A percentile compares a stretch with the other conserved stretches of the same genome.
phyloP scores from a whole-genome alignment of 2,113 vertebrate genomes.

The Platanista minor region DNA sequence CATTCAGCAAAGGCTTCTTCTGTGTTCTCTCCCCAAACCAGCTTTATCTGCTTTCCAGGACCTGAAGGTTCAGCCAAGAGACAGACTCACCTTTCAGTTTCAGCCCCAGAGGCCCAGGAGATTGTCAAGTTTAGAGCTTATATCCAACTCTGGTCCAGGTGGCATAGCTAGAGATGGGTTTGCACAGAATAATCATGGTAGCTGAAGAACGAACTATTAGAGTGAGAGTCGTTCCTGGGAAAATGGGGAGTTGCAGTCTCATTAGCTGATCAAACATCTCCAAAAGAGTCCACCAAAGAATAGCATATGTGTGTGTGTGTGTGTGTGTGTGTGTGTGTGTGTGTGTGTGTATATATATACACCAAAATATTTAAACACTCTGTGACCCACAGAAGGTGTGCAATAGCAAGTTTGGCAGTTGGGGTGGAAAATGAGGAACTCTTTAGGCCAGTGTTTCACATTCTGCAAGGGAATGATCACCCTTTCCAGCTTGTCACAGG shows the following conservation, averaged over 20 bases:
- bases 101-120: not conserved
- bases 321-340: too few relatives aligned
- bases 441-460: not conserved
- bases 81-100: not conserved
- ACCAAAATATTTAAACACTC: not conserved
- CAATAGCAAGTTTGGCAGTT: not conserved
- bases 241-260: not conserved
- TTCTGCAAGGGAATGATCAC: not conserved
- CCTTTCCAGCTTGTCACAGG: not conserved
- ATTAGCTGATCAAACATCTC: not conserved
- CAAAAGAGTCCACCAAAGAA: not conserved
- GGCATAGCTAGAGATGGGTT: not conserved
- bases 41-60: not conserved
- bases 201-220: not conserved
- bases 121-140: not conserved
- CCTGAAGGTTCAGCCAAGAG: not conserved
- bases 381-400: not conserved
- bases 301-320: not conserved
- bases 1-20: not conserved
- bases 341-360: not conserved
- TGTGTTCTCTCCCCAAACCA: not conserved
- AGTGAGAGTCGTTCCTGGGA: not conserved
- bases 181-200: not conserved
- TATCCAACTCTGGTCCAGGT: not conserved
- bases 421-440: not conserved